phyloP scores from a whole-genome alignment of 2,113 vertebrate genomes.

The Lophius piscatorius region DNA sequence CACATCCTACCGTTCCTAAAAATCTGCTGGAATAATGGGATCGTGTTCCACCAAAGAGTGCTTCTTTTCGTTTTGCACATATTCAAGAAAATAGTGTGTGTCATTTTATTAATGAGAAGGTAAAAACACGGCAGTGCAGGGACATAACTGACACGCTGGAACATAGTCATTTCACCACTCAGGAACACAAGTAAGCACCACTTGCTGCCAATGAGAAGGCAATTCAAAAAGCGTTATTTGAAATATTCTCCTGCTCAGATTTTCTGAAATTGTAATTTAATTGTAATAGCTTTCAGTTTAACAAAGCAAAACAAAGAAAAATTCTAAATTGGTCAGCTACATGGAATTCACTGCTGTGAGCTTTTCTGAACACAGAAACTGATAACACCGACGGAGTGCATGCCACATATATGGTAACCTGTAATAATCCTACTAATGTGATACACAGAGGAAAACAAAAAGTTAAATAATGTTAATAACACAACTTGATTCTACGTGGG shows the following conservation, averaged over 20 bases:
- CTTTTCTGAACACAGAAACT: conserved; percentile 23
- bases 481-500: no score
- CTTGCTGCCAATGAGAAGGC: conserved; percentile 62
- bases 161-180: conserved; percentile 66
- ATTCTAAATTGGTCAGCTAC: conserved; percentile 18
- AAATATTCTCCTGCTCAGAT: no score
- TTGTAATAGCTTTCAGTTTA: conserved; percentile 15
- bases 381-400: conserved; percentile 1
- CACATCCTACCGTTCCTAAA: background rate
- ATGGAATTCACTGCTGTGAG: conserved; percentile 8
- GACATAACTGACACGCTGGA: conserved; percentile 41
- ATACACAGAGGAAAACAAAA: no score
- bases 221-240: no score
- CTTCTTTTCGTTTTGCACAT: conserved; percentile 41
- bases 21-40: conserved; percentile 2
- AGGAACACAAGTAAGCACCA: conserved; percentile 49
- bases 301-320: background rate
- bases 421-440: no score
- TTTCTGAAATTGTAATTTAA: conserved; percentile 41
- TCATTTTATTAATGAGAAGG: conserved; percentile 44
- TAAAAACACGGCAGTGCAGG: conserved; percentile 22
- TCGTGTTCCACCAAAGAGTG: conserved; percentile 17
- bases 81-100: conserved; percentile 46
- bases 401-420: no score
- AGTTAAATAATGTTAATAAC: no score